Evolutionary conservation across 2,888 invertebrate genomes (phyloP), one percentile per base, ranked within the genome.

Genomic region (Agrilus biguttatus): DNA sequence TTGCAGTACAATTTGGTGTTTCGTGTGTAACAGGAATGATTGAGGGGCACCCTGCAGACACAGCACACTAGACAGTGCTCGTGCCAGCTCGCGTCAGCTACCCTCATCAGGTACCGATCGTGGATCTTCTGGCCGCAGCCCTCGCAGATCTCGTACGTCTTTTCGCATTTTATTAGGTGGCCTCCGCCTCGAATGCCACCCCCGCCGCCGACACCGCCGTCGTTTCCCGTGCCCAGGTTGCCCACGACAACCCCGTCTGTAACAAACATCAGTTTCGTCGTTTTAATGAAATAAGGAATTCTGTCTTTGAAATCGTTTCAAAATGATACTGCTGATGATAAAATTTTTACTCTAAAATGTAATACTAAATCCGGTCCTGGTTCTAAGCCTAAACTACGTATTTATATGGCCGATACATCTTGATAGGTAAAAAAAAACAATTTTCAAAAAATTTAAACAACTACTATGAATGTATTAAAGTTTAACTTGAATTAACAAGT

Each of bases 1-100:
- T 92, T 91, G 72, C 98, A 98, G 73, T 92, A 97, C 41, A 97
- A 76, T 65, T 92, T 90, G 54, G 90, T 81, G 61, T 93, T 91
- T 53, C 92, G 78, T 43, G 88, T 86, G 73, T 90, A 96, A 71
- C 97, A 98, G 53, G 92, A 91, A 66, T 91, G 87, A 43, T 83
- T 82, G 44, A 98, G 79, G 14, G 85, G 84, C 44, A 83, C 76
- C 49, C 90, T 87, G 65, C 98, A 98, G 49, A 91, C 91, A 60
- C 86, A 83, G 71, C 98, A 98, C 57, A 86, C 83, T 49, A 98
- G 78, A 69, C 98, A 98, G 62, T 85, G 84, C 62, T 95, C 93
- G 71, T 97, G 97, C 86, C 93, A 97, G 60, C 88, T 89, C 45
- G 89, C 76, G 58, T 95, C 93, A 40, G 88, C 85, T 38, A 96